These are phyloP conservation scores for Lampris incognitus DNA, from an alignment of 2,113 vertebrate species.

Conservation along the genomic window DNA sequence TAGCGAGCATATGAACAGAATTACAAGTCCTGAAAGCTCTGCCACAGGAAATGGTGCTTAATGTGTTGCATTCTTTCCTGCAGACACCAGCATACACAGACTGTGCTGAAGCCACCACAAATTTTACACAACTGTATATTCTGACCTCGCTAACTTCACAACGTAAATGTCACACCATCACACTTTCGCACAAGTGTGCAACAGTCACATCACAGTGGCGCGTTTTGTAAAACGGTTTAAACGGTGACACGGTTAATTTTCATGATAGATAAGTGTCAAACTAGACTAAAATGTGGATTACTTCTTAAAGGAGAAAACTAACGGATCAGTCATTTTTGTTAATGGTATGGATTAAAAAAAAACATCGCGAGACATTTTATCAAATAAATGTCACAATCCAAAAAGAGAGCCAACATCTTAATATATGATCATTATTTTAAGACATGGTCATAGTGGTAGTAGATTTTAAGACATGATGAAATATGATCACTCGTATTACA, in stretches of 20 bases:
- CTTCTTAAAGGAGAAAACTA: conserved; percentile 14
- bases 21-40: conserved; percentile 6
- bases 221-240: conserved; percentile 12
- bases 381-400: too few relatives aligned
- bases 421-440: too few relatives aligned
- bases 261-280: conserved; percentile 32
- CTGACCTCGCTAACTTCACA: too few relatives aligned
- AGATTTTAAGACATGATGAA: too few relatives aligned
- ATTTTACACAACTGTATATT: conserved; percentile 5
- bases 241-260: conserved; percentile 1
- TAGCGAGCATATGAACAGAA: conserved; percentile 14
- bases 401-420: too few relatives aligned
- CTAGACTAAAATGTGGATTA: background rate
- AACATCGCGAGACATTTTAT: too few relatives aligned
- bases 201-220: conserved; percentile 58
- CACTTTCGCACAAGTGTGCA: conserved; percentile 31
- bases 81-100: conserved; percentile 18
- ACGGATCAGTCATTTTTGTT: conserved; percentile 12
- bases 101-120: conserved; percentile 30
- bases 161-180: conserved; percentile 17
- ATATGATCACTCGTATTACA: too few relatives aligned
- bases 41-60: conserved; percentile 2
- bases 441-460: too few relatives aligned
- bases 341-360: conserved; percentile 1
- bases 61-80: conserved; percentile 2